These are phyloP conservation scores for Harpagifer antarcticus DNA, from an alignment of 2,797 vertebrate species.

Conservation along the genomic window DNA sequence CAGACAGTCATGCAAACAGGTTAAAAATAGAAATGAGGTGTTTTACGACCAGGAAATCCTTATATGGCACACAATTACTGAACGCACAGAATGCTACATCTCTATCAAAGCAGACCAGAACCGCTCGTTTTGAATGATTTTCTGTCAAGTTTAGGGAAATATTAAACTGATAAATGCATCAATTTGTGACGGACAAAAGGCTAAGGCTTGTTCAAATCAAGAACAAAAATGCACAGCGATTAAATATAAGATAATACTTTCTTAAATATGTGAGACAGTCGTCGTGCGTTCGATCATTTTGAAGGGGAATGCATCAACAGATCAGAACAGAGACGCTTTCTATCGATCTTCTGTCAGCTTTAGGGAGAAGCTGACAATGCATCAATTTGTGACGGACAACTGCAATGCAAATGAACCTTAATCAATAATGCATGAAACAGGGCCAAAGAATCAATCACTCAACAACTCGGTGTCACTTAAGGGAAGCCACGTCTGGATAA, in stretches of 20 bases:
- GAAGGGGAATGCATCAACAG: neutral
- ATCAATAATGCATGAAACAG: constrained; percentile 49
- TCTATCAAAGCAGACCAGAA: constrained; percentile 25
- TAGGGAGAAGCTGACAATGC: constrained; percentile 41
- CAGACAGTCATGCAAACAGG: constrained; percentile 28
- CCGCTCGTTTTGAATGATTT: constrained; percentile 11
- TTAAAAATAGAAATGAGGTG: constrained; percentile 46
- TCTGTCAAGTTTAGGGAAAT: too few species aligned
- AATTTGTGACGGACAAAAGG: too few species aligned
- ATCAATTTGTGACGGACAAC: constrained; percentile 42
- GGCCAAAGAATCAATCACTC: constrained; percentile 26
- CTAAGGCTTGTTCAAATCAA: too few species aligned
- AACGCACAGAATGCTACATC: constrained; percentile 18
- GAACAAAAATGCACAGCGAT: too few species aligned
- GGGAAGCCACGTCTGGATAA: constrained; percentile 33
- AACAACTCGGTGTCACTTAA: constrained; percentile 25
- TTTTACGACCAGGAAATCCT: constrained; percentile 48
- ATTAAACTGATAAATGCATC: too few species aligned
- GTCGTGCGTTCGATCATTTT: too few species aligned
- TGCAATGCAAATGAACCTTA: constrained; percentile 43
- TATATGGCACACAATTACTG: constrained; percentile 28
- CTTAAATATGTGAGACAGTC: too few species aligned
- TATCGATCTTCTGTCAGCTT: constrained; percentile 42
- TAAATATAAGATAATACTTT: too few species aligned
- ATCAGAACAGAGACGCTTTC: constrained; percentile 5